A percentile compares a stretch with the other conserved stretches of the same genome.
phyloP scores from a whole-genome alignment of 2,888 invertebrate species.

The Nudaria mundana region DNA sequence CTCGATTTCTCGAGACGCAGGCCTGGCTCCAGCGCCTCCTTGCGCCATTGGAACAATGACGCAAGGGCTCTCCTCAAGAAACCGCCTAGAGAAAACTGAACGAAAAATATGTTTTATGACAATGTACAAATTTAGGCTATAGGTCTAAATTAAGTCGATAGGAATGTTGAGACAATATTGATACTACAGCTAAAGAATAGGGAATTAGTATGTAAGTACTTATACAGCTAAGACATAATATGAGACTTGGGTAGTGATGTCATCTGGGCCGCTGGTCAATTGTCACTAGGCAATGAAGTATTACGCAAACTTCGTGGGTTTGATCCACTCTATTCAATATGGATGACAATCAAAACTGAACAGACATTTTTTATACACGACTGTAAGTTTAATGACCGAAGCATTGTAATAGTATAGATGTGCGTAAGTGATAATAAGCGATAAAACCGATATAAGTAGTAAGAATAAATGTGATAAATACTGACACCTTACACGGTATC shows the following conservation, averaged over 20 bases:
- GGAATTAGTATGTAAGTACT: conserved; percentile 14
- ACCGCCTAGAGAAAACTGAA: conserved; percentile 13
- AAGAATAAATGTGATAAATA: conserved; percentile 23
- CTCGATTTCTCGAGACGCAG: too few species aligned
- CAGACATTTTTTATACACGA: conserved; percentile 14
- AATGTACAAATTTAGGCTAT: too few species aligned
- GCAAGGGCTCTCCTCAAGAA: too few species aligned
- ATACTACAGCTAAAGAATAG: conserved; percentile 20
- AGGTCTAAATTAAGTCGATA: conserved; percentile 36
- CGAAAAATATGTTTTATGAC: conserved; percentile 7
- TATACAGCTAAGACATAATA: too few species aligned
- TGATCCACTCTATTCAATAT: conserved; percentile 17
- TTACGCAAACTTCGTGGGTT: conserved; percentile 25
- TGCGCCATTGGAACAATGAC: too few species aligned
- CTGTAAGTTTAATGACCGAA: conserved; percentile 6
- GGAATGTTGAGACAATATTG: conserved; percentile 38
- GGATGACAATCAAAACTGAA: conserved; percentile 17
- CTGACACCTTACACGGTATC: conserved; percentile 16
- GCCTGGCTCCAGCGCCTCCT: too few species aligned
- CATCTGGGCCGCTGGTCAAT: conserved; percentile 59
- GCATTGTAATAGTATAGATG: conserved; percentile 16
- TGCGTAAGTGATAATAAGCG: conserved; percentile 10
- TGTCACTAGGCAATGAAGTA: conserved; percentile 39
- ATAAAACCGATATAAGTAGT: conserved; percentile 19
- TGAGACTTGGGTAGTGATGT: conserved; percentile 45